phyloP scores from a whole-genome alignment of 1,140 invertebrate genomes.

The Neodiprion virginianus region DNA sequence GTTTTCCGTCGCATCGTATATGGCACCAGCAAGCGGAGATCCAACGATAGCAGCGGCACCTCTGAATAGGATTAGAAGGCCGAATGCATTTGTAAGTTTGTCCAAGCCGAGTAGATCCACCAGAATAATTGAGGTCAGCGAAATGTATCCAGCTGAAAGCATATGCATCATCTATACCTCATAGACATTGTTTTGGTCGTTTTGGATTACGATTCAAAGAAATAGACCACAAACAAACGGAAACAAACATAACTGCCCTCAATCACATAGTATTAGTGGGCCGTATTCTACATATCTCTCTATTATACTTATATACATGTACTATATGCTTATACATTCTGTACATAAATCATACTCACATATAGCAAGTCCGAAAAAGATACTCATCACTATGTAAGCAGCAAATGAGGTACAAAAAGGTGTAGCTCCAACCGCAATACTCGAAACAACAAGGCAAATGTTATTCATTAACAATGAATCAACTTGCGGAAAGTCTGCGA shows the following conservation, averaged over 20 bases:
- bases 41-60: conserved; percentile 90
- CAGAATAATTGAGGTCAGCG: conserved; percentile 96
- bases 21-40: conserved; percentile 81
- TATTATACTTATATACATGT: neutral
- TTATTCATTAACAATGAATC: conserved; percentile 94
- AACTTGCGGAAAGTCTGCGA: conserved; percentile 86
- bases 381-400: conserved; percentile 81
- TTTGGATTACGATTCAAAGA: neutral
- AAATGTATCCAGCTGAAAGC: conserved; percentile 91
- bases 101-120: conserved; percentile 95
- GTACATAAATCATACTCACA: conserved; percentile 73
- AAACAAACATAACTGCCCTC: conserved; percentile 6
- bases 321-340: neutral
- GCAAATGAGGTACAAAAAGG: conserved; percentile 84
- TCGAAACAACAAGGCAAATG: conserved; percentile 88
- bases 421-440: conserved; percentile 82
- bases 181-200: neutral
- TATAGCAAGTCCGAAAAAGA: conserved; percentile 94
- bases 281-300: conserved; percentile 3
- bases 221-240: conserved; percentile 7
- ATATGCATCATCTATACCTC: neutral
- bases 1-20: conserved; percentile 86
- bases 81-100: conserved; percentile 96
- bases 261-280: conserved; percentile 10
- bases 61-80: conserved; percentile 92